Evolutionary conservation across 2,113 vertebrate species (phyloP).

Genomic region (Ahaetulla prasina): DNA sequence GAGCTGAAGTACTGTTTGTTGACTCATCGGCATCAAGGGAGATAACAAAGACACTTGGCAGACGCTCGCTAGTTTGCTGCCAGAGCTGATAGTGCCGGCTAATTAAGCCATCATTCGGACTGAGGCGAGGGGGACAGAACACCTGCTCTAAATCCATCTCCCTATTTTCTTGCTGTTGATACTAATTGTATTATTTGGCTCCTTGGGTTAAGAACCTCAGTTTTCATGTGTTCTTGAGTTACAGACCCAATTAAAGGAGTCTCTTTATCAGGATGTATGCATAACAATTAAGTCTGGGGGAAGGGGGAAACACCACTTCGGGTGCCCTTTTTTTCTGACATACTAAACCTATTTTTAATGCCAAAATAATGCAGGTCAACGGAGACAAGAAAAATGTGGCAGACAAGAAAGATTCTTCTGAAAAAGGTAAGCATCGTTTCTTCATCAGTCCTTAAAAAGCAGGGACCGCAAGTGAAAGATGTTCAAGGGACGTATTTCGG

Average conservation of each 20-base stretch:
- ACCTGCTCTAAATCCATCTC: neutral
- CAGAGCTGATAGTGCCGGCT: no score
- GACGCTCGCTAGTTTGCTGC: no score
- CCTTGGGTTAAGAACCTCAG: neutral
- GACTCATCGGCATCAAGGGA: no score
- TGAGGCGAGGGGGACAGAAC: no score
- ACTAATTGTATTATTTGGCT: neutral
- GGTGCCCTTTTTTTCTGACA: neutral
- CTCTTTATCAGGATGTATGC: neutral
- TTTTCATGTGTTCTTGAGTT: neutral
- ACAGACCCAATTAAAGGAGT: no score
- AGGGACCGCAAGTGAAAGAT: neutral
- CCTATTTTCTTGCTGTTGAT: neutral
- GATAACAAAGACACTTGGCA: no score
- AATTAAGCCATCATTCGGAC: no score
- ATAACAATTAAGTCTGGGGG: neutral
- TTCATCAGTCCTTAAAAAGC: neutral
- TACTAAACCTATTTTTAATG: neutral
- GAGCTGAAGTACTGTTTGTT: no score
- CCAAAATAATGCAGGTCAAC: conserved; percentile 73
- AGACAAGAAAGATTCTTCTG: conserved; percentile 69
- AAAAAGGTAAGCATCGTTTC: conserved; percentile 73
- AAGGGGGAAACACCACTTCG: neutral
- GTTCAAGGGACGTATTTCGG: neutral
- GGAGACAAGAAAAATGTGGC: conserved; percentile 71